A percentile compares a stretch with the other conserved stretches of the same genome.
Conservation (phyloP, 2,888 invertebrate species). For the Listrodromus nycthemerus region DNA sequence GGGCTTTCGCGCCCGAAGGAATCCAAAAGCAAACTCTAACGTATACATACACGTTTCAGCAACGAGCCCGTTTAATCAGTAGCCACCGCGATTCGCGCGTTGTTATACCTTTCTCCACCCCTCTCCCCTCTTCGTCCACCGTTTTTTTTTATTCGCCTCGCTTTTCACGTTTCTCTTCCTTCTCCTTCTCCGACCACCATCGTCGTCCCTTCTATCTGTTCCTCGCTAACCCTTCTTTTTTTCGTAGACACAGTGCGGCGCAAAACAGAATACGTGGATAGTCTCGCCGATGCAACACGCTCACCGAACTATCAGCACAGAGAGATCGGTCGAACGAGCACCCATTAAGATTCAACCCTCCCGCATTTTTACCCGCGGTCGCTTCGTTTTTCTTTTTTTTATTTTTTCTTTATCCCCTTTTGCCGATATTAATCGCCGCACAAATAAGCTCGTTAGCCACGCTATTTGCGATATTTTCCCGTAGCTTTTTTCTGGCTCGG, state of each 20-base stretch:
- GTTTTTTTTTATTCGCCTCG: slow-evolving; percentile 45
- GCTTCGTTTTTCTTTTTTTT: slow-evolving; percentile 8
- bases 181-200: neutral
- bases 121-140: neutral
- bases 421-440: slow-evolving; percentile 44
- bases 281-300: slow-evolving; percentile 15
- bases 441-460: slow-evolving; percentile 61
- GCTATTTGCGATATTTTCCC: slow-evolving; percentile 31
- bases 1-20: slow-evolving; percentile 55
- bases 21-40: slow-evolving; percentile 63
- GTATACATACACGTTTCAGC: slow-evolving; percentile 43
- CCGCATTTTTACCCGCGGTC: slow-evolving; percentile 17
- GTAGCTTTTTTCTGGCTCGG: slow-evolving; percentile 5
- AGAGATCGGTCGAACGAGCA: slow-evolving; percentile 58
- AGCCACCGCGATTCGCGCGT: slow-evolving; percentile 58
- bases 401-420: neutral
- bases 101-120: slow-evolving; percentile 44
- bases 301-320: slow-evolving; percentile 46
- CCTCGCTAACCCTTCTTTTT: slow-evolving; percentile 48
- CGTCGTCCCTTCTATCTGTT: slow-evolving; percentile 9
- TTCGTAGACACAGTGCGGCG: slow-evolving; percentile 41
- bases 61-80: slow-evolving; percentile 67
- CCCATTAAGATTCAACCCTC: slow-evolving; percentile 62
- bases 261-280: slow-evolving; percentile 40
- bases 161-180: slow-evolving; percentile 33